Percentiles rank a stretch among this genome's conserved stretches.
Conservation (phyloP, 2,888 invertebrate species). For the Hyposoter didymator region DNA sequence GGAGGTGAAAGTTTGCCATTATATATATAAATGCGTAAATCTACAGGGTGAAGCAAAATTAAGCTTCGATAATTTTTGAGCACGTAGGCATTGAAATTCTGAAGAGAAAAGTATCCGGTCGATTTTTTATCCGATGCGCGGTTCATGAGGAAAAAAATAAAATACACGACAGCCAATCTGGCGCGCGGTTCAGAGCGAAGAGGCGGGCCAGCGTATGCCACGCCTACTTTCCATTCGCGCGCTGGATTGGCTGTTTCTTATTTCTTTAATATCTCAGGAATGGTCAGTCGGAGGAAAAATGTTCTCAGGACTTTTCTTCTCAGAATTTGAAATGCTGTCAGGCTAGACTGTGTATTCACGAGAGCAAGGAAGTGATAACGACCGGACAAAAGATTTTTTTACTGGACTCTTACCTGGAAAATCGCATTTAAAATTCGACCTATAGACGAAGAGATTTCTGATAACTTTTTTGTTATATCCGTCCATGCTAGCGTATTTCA, state of each 20-base stretch:
- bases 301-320: not conserved
- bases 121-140: not conserved
- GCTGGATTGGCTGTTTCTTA: not conserved
- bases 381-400: constrained; percentile 46
- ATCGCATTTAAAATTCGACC: constrained; percentile 34
- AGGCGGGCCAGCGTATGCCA: not conserved
- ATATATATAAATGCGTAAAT: constrained; percentile 4
- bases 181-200: not conserved
- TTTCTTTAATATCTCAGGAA: not conserved
- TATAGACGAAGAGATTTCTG: constrained; percentile 48
- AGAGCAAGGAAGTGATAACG: constrained; percentile 41
- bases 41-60: constrained; percentile 1
- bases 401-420: constrained; percentile 27
- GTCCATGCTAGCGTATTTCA: constrained; percentile 13
- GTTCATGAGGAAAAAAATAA: not conserved
- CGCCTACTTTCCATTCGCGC: not conserved
- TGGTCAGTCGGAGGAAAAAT: not conserved
- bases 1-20: constrained; percentile 6
- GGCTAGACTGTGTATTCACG: not conserved
- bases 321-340: not conserved
- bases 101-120: not conserved
- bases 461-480: constrained; percentile 61
- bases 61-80: not conserved
- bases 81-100: not conserved
- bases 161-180: not conserved